These are phyloP conservation scores for Phycodurus eques DNA, from an alignment of 2,113 vertebrate genomes.

Conservation along the genomic window DNA sequence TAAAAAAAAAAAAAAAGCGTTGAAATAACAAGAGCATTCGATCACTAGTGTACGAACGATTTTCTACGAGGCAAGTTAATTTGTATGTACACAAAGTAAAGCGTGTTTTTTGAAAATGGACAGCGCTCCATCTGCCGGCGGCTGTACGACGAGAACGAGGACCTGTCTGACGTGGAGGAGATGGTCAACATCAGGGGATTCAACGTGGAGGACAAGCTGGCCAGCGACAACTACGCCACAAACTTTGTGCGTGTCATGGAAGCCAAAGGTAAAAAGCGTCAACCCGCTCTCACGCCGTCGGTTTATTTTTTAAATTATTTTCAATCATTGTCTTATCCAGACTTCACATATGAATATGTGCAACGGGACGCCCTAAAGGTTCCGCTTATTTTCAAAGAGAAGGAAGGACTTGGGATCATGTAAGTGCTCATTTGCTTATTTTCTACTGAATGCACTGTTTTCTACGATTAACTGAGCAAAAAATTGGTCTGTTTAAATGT, in stretches of 20 bases:
- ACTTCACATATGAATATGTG: conserved; percentile 96
- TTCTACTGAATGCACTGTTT: background rate
- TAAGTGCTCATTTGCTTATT: conserved; percentile 64
- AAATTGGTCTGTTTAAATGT: conserved; percentile 24
- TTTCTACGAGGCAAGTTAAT: background rate
- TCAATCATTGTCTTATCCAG: conserved; percentile 59
- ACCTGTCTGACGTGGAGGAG: conserved; percentile 92
- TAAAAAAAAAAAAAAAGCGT: background rate
- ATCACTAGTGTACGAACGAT: no score
- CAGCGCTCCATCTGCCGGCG: conserved; percentile 87
- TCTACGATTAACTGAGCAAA: background rate
- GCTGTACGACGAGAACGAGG: conserved; percentile 92
- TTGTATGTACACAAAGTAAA: conserved; percentile 18
- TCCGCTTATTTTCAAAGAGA: conserved; percentile 90
- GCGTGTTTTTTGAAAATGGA: conserved; percentile 22
- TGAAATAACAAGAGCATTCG: background rate
- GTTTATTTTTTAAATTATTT: background rate
- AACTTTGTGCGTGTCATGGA: conserved; percentile 87
- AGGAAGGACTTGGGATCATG: conserved; percentile 94
- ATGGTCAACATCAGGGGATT: conserved; percentile 90
- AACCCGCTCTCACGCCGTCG: background rate
- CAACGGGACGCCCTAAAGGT: conserved; percentile 89
- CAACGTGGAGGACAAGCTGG: conserved; percentile 91
- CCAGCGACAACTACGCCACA: conserved; percentile 79
- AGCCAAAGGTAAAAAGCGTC: conserved; percentile 88